A percentile compares a stretch with the other conserved stretches of the same genome.
Conservation (phyloP, 2,888 invertebrate genomes). For the Oeneis ivallda region DNA sequence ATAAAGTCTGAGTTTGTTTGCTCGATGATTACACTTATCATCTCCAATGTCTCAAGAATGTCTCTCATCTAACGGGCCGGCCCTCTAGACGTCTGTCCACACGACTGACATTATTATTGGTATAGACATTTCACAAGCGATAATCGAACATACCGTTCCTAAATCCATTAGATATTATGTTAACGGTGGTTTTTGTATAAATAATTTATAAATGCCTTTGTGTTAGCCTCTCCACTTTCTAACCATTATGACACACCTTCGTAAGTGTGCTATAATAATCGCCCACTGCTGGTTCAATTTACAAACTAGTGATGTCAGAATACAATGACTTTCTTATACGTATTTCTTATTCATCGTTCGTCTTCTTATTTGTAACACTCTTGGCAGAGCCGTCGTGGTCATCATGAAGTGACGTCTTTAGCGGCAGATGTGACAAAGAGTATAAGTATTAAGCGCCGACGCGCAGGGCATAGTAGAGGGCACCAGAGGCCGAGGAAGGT, state of each 20-base stretch:
- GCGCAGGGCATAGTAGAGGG: too few relatives aligned
- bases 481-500: too few relatives aligned
- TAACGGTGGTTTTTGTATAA: slow-evolving; percentile 34
- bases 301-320: background rate
- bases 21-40: background rate
- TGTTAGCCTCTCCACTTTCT: slow-evolving; percentile 40
- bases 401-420: too few relatives aligned
- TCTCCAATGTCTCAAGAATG: slow-evolving; percentile 31
- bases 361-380: too few relatives aligned
- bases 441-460: too few relatives aligned
- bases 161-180: slow-evolving; percentile 29
- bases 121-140: slow-evolving; percentile 33
- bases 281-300: slow-evolving; percentile 24
- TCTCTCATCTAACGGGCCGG: slow-evolving; percentile 43
- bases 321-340: background rate
- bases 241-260: slow-evolving; percentile 38
- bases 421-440: too few relatives aligned
- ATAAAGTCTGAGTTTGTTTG: background rate
- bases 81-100: slow-evolving; percentile 39
- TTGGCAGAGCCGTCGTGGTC: too few relatives aligned
- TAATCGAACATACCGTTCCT: slow-evolving; percentile 37
- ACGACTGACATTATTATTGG: slow-evolving; percentile 33
- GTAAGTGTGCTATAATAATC: slow-evolving; percentile 29
- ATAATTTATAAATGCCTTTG: slow-evolving; percentile 32
- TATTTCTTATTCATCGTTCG: too few relatives aligned